phyloP scores from a whole-genome alignment of 2,888 invertebrate genomes.

The Linhomoeus sp. region DNA sequence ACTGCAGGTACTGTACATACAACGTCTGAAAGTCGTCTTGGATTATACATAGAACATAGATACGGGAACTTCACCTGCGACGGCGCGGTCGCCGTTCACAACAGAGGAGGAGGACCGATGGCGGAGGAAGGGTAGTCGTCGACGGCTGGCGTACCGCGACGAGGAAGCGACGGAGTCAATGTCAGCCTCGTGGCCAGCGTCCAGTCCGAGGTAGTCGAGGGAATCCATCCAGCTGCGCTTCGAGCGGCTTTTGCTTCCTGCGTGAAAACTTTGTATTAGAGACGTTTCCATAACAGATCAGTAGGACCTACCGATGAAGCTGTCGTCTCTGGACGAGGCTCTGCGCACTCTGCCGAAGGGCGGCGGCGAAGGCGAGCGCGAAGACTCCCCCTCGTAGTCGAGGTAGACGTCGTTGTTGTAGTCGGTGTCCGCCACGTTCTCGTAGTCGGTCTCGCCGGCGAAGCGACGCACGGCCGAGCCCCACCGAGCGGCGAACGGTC shows the following conservation, averaged over 20 bases:
- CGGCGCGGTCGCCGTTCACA: too few relatives aligned
- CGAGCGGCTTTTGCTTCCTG: too few relatives aligned
- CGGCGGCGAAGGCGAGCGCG: not conserved
- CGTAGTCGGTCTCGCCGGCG: slow-evolving; percentile 21
- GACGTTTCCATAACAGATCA: too few relatives aligned
- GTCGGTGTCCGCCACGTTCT: slow-evolving; percentile 23
- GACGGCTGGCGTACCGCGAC: slow-evolving; percentile 51
- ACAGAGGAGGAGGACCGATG: too few relatives aligned
- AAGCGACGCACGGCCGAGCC: not conserved
- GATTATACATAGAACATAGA: too few relatives aligned
- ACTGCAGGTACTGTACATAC: too few relatives aligned
- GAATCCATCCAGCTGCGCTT: slow-evolving; percentile 35
- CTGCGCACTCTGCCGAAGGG: not conserved
- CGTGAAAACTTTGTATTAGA: too few relatives aligned
- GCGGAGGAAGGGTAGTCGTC: too few relatives aligned
- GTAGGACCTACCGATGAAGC: not conserved
- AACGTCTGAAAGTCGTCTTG: too few relatives aligned
- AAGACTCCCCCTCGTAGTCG: not conserved
- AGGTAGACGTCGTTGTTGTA: not conserved
- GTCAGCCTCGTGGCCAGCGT: slow-evolving; percentile 34
- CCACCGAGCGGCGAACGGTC: too few relatives aligned
- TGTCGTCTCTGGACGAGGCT: not conserved
- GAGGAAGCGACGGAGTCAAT: slow-evolving; percentile 55
- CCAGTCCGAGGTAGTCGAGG: slow-evolving; percentile 40
- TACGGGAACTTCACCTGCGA: too few relatives aligned